Percentiles rank a stretch among this genome's conserved stretches.
These are phyloP conservation scores for Loxodonta africana DNA, from an alignment of 2,113 vertebrate species.

Conservation along the genomic window DNA sequence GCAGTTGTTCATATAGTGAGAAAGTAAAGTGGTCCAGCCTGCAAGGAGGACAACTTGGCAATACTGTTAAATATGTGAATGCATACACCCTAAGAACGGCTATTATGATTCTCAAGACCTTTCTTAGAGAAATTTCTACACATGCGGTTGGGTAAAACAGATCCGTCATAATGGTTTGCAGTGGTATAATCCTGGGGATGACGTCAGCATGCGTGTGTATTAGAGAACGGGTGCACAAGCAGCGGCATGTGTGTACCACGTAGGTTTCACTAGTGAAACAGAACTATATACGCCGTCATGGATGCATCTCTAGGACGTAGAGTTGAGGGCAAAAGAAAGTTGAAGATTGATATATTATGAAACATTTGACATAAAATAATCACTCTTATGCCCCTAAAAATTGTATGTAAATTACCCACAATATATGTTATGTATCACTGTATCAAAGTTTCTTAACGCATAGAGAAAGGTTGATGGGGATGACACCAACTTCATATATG, in stretches of 20 bases:
- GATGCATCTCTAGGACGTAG: not conserved
- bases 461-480: not conserved
- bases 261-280: not conserved
- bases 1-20: not conserved
- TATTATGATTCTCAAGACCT: not conserved
- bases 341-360: not conserved
- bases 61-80: not conserved
- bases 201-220: not conserved
- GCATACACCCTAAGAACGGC: not conserved
- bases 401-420: not conserved
- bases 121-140: not conserved
- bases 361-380: not conserved
- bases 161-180: not conserved
- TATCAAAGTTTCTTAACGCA: not conserved
- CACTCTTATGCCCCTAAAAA: not conserved
- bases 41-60: not conserved
- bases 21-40: not conserved
- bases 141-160: not conserved
- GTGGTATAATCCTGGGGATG: not conserved
- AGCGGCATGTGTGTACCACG: not conserved
- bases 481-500: not conserved
- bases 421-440: not conserved
- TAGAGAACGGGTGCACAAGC: not conserved
- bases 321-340: not conserved
- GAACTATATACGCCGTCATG: not conserved